These are phyloP conservation scores for Eubucco bourcierii DNA, from an alignment of 2,113 vertebrate genomes.

Conservation along the genomic window DNA sequence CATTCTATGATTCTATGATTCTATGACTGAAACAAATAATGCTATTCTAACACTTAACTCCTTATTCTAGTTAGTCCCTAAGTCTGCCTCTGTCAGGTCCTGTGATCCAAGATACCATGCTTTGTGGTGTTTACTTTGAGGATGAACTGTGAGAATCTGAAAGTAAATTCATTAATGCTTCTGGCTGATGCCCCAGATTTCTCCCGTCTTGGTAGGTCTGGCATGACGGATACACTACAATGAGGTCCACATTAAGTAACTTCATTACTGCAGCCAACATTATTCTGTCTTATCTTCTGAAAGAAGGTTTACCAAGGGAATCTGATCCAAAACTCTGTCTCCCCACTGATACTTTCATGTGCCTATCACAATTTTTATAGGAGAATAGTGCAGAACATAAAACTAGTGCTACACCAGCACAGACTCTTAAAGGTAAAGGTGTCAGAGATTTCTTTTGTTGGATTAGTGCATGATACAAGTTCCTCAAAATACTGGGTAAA, in stretches of 20 bases:
- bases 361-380: not conserved
- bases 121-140: not conserved
- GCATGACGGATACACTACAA: not conserved
- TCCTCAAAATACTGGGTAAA: not conserved
- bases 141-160: not conserved
- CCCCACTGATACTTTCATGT: not conserved
- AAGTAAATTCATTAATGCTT: not conserved
- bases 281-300: not conserved
- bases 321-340: not conserved
- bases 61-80: not conserved
- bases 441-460: not conserved
- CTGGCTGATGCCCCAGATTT: not conserved
- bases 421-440: not conserved
- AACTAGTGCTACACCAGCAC: not conserved
- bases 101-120: not conserved
- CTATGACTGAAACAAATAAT: too few species aligned
- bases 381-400: not conserved
- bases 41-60: not conserved
- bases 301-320: not conserved
- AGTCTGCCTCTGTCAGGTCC: not conserved
- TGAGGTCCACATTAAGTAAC: not conserved
- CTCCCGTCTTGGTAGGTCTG: not conserved
- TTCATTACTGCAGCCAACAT: not conserved
- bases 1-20: too few species aligned
- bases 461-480: not conserved